phyloP scores from a whole-genome alignment of 1,140 invertebrate genomes.

The Apis dorsata region DNA sequence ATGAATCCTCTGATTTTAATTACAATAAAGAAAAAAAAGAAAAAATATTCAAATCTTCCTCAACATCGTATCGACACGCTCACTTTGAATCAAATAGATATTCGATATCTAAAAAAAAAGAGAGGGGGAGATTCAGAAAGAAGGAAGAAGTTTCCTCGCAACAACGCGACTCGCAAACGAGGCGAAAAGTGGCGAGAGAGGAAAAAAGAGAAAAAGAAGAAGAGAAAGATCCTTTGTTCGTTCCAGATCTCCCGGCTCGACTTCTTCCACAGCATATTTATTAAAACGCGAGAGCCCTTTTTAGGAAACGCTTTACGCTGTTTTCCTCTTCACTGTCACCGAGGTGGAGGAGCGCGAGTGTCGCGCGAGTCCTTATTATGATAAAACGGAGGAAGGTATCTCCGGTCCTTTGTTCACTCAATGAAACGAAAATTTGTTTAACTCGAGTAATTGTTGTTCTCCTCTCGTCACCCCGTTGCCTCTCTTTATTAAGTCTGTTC shows the following conservation, averaged over 20 bases:
- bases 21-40: too few species aligned
- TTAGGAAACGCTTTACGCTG: background rate
- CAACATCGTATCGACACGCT: too few species aligned
- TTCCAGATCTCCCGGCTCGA: background rate
- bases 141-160: too few species aligned
- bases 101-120: too few species aligned
- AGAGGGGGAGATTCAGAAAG: too few species aligned
- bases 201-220: too few species aligned
- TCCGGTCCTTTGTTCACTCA: slow-evolving; percentile 32
- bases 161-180: too few species aligned
- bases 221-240: slow-evolving; percentile 12
- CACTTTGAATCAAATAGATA: too few species aligned
- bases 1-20: too few species aligned
- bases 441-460: slow-evolving; percentile 45
- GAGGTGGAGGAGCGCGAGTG: background rate
- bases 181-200: too few species aligned
- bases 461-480: slow-evolving; percentile 1
- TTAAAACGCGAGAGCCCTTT: slow-evolving; percentile 8
- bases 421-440: slow-evolving; percentile 38
- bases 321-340: background rate
- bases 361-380: background rate
- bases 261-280: slow-evolving; percentile 13
- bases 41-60: too few species aligned
- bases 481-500: slow-evolving; percentile 34
- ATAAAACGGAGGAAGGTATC: slow-evolving; percentile 25